phyloP scores from a whole-genome alignment of 1,140 invertebrate genomes.

The Trissolcus basalis region DNA sequence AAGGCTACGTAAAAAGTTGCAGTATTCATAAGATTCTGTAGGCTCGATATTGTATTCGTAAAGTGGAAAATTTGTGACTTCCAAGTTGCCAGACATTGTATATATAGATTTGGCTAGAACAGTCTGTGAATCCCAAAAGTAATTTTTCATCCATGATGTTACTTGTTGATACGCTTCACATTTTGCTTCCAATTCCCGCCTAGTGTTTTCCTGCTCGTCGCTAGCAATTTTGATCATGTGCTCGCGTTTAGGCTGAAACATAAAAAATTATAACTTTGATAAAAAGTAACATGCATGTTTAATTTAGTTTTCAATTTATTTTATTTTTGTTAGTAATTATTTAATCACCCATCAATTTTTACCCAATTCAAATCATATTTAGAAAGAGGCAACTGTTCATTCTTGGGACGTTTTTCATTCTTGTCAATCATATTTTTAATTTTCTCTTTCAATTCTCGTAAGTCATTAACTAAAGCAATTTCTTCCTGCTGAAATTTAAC shows the following conservation, averaged over 20 bases:
- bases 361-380: conserved; percentile 66
- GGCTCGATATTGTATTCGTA: conserved; percentile 19
- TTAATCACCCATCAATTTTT: background rate
- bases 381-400: conserved; percentile 62
- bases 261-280: background rate
- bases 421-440: conserved; percentile 62
- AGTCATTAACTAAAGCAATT: conserved; percentile 45
- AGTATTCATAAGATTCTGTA: background rate
- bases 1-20: background rate
- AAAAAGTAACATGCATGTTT: too few relatives aligned
- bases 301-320: background rate
- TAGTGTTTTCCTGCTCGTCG: conserved; percentile 68
- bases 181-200: conserved; percentile 64
- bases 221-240: conserved; percentile 64
- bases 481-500: conserved; percentile 31
- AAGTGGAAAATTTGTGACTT: conserved; percentile 72
- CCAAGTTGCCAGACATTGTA: conserved; percentile 66
- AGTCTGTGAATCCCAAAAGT: conserved; percentile 68
- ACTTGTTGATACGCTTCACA: conserved; percentile 65
- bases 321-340: background rate
- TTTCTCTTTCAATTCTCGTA: conserved; percentile 58
- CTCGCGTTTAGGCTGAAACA: conserved; percentile 37
- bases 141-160: conserved; percentile 70
- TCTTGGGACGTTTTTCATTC: conserved; percentile 63
- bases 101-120: conserved; percentile 70